Evolutionary conservation across 2,888 invertebrate species (phyloP), one percentile per base, ranked within the genome.

Genomic region (Villa cingulata): DNA sequence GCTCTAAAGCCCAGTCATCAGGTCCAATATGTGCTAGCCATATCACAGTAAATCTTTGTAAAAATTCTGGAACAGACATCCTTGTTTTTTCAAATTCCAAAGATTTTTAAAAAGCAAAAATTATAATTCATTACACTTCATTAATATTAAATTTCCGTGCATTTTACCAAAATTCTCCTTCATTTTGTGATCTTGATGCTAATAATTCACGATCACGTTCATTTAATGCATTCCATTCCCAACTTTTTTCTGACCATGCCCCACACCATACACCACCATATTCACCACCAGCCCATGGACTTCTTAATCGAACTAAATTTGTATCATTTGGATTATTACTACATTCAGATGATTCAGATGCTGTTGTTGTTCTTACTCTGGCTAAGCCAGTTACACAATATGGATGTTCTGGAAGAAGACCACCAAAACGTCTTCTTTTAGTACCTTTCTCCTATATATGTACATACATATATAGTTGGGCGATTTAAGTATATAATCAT

Each of bases 361-460:
- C 42, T 27, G 53, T 37, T 48, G 50, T 55, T 53, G 74, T 76
- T 43, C 80, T 70, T 48, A 81, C 83, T 52, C 80, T 71, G 44
- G 81, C 81, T 59, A 83, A 68, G n/a, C 81, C 83, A 7, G 81
- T 78, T 45, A 83, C 77, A 57, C 78, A 77, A 65, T 83, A 83
- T 2, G 83, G 78, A 59, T 79, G 81, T 53, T 77, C 78, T 10
- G 80, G 75, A 55, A 80, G 73, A 54, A 83, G 68, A 10, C 82
- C 82, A 60, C 75, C 75, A 48, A 78, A 68, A 51, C 78, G 65
- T 49, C 78, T 68, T 46, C 75, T 67, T 61, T 75, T 75, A 53
- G 55, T 53, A 45, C 54, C 57, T 50, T 55, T 57, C 39, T 57
- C 55, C 55, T 56, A 36, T 20, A 14, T 12, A 23, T 38, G 10